A percentile compares a stretch with the other conserved stretches of the same genome.
Evolutionary conservation across 2,888 invertebrate genomes (phyloP).

Genomic region (Eupsilia transversa): DNA sequence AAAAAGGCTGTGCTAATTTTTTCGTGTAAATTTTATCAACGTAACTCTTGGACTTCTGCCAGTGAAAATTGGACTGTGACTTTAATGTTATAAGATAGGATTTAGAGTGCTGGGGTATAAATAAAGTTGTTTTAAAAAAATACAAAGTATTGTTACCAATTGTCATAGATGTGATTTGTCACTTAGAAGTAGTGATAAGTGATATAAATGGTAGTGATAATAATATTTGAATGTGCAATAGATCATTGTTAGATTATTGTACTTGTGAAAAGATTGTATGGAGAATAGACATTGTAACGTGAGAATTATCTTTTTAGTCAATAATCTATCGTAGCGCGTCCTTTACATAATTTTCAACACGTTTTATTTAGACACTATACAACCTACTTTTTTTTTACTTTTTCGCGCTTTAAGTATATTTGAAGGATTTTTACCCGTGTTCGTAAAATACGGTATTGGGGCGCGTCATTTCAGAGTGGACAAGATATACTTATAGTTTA

Average conservation of each 20-base stretch:
- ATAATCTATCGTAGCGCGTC: neutral
- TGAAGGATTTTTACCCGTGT: too few relatives aligned
- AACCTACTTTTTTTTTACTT: too few relatives aligned
- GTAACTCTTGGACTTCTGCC: neutral
- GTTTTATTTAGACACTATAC: neutral
- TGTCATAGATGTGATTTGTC: conserved; percentile 80
- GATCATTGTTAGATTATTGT: conserved; percentile 67
- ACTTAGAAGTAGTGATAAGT: conserved; percentile 73
- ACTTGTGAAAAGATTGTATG: conserved; percentile 34
- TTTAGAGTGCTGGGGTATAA: conserved; percentile 1
- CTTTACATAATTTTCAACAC: neutral
- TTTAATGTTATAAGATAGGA: fast-evolving
- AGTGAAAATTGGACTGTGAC: conserved; percentile 18
- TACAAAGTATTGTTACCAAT: conserved; percentile 68
- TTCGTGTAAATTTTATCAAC: conserved; percentile 17
- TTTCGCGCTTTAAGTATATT: too few relatives aligned
- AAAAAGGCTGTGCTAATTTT: conserved; percentile 71
- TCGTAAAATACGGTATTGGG: too few relatives aligned
- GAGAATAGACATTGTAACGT: conserved; percentile 17
- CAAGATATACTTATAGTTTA: too few relatives aligned
- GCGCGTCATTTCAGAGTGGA: too few relatives aligned
- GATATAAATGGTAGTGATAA: conserved; percentile 69
- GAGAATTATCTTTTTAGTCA: neutral
- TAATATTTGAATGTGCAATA: conserved; percentile 63
- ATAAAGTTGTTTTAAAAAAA: conserved; percentile 32